A percentile compares a stretch with the other conserved stretches of the same genome.
These are phyloP conservation scores for Oryzias dopingdopingensis DNA, from an alignment of 2,797 vertebrate genomes.

Conservation along the genomic window DNA sequence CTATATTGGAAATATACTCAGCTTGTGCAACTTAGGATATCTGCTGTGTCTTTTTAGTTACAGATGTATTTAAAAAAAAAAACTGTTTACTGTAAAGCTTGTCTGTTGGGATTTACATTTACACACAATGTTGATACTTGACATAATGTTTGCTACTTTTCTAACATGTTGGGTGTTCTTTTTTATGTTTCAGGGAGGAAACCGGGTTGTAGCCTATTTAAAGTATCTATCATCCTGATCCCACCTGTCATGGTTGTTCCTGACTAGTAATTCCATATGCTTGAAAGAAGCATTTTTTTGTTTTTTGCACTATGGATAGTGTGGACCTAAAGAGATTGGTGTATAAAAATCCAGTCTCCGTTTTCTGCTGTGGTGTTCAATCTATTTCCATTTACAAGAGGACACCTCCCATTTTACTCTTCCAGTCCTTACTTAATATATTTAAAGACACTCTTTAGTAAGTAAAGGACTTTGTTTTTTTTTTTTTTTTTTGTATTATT, in stretches of 20 bases:
- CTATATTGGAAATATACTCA: no score
- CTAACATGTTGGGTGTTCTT: constrained; percentile 16
- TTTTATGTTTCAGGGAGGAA: constrained; percentile 58
- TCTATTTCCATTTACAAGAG: constrained; percentile 66
- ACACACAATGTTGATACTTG: constrained; percentile 39
- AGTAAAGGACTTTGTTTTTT: constrained; percentile 34
- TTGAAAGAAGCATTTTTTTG: constrained; percentile 52
- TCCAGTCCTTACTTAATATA: constrained; percentile 50
- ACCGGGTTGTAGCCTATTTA: constrained; percentile 36
- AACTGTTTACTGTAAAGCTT: constrained; percentile 29
- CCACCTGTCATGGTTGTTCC: constrained; percentile 35
- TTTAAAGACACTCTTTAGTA: constrained; percentile 57
- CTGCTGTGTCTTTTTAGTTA: constrained; percentile 3
- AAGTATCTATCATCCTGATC: constrained; percentile 28
- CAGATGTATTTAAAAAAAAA: constrained; percentile 6
- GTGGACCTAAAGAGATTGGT: constrained; percentile 66
- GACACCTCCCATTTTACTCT: constrained; percentile 64
- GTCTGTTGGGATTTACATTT: constrained; percentile 11
- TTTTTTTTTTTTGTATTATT: constrained; percentile 32
- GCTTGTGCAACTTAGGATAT: no score
- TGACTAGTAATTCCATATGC: constrained; percentile 70
- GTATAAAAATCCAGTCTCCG: constrained; percentile 56
- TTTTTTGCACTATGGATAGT: constrained; percentile 76
- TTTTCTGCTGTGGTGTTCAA: constrained; percentile 61
- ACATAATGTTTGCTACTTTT: constrained; percentile 39